A percentile compares a stretch with the other conserved stretches of the same genome.
These are phyloP conservation scores for Eurytoma californica DNA, from an alignment of 2,888 invertebrate genomes.

Conservation along the genomic window DNA sequence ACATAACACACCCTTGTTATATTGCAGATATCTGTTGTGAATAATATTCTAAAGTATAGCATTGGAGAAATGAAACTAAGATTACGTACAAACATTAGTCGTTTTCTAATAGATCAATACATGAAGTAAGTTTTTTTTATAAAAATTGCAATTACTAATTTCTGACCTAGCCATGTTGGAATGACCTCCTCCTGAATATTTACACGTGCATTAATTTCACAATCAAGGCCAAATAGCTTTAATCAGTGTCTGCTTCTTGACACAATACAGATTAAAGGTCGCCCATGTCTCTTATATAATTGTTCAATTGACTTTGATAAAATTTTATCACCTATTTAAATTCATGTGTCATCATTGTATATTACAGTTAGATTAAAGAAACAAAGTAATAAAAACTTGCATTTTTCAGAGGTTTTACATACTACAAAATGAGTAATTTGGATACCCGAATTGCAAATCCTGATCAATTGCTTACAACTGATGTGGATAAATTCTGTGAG, in stretches of 20 bases:
- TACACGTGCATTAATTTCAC: slow-evolving; percentile 40
- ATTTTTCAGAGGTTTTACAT: slow-evolving; percentile 88
- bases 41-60: slow-evolving; percentile 95
- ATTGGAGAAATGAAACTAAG: slow-evolving; percentile 94
- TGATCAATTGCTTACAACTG: slow-evolving; percentile 95
- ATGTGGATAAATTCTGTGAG: slow-evolving; percentile 98
- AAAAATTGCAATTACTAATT: slow-evolving; percentile 1
- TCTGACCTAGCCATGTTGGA: slow-evolving; percentile 21
- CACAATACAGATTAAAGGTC: slow-evolving; percentile 57
- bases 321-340: not conserved
- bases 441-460: slow-evolving; percentile 97
- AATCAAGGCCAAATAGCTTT: slow-evolving; percentile 37
- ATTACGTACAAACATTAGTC: slow-evolving; percentile 91
- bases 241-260: slow-evolving; percentile 34
- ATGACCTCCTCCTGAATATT: slow-evolving; percentile 48
- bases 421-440: slow-evolving; percentile 96
- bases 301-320: not conserved
- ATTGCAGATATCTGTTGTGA: slow-evolving; percentile 92
- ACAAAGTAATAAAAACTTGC: not conserved
- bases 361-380: not conserved
- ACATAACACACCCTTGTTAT: slow-evolving; percentile 3
- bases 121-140: slow-evolving; percentile 83
- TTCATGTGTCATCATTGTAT: not conserved
- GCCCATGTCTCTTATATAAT: slow-evolving; percentile 23
- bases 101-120: slow-evolving; percentile 92